Percentiles rank a stretch among this genome's conserved stretches.
These are phyloP conservation scores for Leptinotarsa juncta DNA, from an alignment of 2,888 invertebrate genomes.

Conservation along the genomic window DNA sequence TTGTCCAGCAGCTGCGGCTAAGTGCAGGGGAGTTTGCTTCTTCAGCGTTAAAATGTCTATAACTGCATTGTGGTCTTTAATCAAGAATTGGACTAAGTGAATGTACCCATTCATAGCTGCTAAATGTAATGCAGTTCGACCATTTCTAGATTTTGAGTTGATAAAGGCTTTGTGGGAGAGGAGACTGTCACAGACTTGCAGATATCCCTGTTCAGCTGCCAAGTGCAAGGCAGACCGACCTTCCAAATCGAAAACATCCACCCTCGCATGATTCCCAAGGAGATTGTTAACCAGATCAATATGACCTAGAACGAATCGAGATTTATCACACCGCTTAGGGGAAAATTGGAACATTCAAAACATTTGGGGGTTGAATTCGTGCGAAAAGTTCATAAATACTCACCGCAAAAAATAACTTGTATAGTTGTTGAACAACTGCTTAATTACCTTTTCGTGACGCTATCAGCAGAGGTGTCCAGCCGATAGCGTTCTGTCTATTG, in stretches of 20 bases:
- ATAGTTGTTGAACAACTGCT: neutral
- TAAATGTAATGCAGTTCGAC: conserved; percentile 95
- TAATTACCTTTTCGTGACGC: conserved; percentile 85
- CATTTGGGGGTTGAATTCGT: neutral
- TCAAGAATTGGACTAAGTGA: conserved; percentile 89
- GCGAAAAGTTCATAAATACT: neutral
- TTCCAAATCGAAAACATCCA: conserved; percentile 98
- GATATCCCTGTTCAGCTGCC: conserved; percentile 93
- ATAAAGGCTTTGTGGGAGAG: conserved; percentile 98
- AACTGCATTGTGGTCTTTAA: conserved; percentile 94
- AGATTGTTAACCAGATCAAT: conserved; percentile 92
- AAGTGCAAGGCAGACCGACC: conserved; percentile 94
- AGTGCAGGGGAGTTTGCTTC: conserved; percentile 97
- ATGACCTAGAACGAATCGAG: conserved; percentile 67
- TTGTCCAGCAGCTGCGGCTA: conserved; percentile 96
- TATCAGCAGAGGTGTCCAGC: conserved; percentile 97
- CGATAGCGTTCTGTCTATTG: conserved; percentile 92
- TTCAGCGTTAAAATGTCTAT: conserved; percentile 95
- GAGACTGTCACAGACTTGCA: conserved; percentile 89
- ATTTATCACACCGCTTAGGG: neutral
- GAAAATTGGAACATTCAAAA: conserved; percentile 5
- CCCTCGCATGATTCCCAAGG: conserved; percentile 93
- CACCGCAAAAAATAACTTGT: neutral
- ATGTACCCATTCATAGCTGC: conserved; percentile 97
- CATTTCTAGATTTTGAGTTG: conserved; percentile 97